Evolutionary conservation across 2,113 vertebrate species (phyloP).

Genomic region (Tragulus kanchil): DNA sequence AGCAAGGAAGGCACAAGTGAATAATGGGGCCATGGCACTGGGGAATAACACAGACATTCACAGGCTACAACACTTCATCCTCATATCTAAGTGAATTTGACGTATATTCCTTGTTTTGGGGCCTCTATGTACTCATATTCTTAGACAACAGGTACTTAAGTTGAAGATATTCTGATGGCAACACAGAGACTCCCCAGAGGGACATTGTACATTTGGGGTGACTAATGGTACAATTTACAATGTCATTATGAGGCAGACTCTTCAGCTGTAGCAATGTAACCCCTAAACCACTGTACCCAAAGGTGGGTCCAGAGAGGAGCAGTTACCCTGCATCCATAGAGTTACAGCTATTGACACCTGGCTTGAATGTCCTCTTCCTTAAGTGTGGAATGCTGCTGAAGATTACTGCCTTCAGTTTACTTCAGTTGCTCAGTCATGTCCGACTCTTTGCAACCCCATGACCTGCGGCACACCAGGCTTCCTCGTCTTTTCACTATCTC

Average conservation of each 20-base stretch:
- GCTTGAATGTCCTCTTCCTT: not conserved
- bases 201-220: not conserved
- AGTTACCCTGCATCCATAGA: not conserved
- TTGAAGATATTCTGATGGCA: slow-evolving; percentile 2
- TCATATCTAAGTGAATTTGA: not conserved
- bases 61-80: not conserved
- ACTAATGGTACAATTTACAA: not conserved
- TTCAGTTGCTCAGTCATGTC: too few species aligned
- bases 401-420: too few species aligned
- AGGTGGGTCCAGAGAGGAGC: not conserved
- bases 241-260: not conserved
- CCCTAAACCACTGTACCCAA: not conserved
- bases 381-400: not conserved
- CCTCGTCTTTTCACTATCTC: too few species aligned
- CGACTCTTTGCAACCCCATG: too few species aligned
- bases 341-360: not conserved
- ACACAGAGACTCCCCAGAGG: not conserved
- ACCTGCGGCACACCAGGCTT: too few species aligned
- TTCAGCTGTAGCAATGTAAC: not conserved
- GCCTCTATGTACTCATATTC: not conserved
- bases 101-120: not conserved
- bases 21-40: not conserved
- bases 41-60: not conserved
- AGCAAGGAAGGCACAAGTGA: not conserved
- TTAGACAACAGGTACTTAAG: not conserved